Percentiles rank a stretch among this genome's conserved stretches.
These are phyloP conservation scores for Amblyraja radiata DNA, from an alignment of 2,797 vertebrate species.

Conservation along the genomic window DNA sequence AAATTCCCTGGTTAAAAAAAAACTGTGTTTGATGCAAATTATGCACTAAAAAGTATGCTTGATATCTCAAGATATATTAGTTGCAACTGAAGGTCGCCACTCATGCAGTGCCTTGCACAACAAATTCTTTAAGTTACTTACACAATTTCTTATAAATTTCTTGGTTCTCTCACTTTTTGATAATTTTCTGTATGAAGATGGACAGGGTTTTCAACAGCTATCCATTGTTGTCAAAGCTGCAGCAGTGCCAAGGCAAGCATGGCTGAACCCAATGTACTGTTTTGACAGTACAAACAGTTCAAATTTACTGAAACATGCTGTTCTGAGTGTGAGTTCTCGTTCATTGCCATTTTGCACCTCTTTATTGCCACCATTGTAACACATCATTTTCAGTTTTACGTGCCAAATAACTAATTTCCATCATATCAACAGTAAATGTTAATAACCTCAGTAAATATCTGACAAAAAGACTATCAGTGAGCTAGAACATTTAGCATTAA, in stretches of 20 bases:
- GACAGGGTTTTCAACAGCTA: neutral
- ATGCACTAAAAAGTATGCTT: neutral
- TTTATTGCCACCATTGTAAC: constrained; percentile 20
- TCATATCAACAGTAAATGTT: constrained; percentile 1
- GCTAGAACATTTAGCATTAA: constrained; percentile 8
- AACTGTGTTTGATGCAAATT: neutral
- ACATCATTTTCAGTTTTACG: constrained; percentile 20
- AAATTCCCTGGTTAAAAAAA: neutral
- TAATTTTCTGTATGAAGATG: neutral
- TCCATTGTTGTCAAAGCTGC: constrained; percentile 15
- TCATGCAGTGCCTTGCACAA: neutral
- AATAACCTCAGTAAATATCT: constrained; percentile 7
- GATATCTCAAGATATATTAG: neutral
- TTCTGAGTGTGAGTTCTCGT: neutral
- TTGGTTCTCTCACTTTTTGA: neutral
- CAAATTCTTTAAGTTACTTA: neutral
- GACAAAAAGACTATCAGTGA: constrained; percentile 21
- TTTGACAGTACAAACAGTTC: constrained; percentile 28
- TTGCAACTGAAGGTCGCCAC: neutral
- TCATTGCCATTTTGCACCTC: constrained; percentile 19
- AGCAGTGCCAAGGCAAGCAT: constrained; percentile 18
- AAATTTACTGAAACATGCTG: constrained; percentile 28
- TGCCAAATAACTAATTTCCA: constrained; percentile 27
- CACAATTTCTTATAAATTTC: neutral
- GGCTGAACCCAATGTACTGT: constrained; percentile 11